Percentiles rank a stretch among this genome's conserved stretches.
Conservation (phyloP, 1,140 invertebrate genomes). For the Drosophila pseudoobscura region DNA sequence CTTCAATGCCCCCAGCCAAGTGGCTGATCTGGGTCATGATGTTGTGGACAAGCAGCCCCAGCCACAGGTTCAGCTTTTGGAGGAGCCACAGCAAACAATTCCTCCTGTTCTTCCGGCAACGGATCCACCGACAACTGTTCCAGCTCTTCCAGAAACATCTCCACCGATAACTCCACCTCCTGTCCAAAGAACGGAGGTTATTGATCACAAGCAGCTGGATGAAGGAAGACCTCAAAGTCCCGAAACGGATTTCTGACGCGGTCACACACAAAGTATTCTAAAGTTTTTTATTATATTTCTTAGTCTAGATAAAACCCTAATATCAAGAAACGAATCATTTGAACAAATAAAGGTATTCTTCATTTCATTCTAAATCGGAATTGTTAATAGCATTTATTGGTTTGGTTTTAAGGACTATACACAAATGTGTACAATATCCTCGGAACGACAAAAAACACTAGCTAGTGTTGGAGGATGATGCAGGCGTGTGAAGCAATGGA, state of each 20-base stretch:
- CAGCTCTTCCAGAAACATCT: neutral
- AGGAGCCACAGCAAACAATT: too few relatives aligned
- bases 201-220: constrained; percentile 22
- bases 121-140: neutral
- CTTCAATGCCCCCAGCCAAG: constrained; percentile 46
- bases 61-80: constrained; percentile 4
- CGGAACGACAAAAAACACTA: too few relatives aligned
- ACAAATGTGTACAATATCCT: too few relatives aligned
- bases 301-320: constrained; percentile 15
- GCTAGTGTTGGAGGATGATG: too few relatives aligned
- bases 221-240: constrained; percentile 70
- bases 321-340: constrained; percentile 31
- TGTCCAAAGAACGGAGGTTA: neutral
- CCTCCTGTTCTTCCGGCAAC: neutral
- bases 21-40: constrained; percentile 14
- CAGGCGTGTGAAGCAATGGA: too few relatives aligned
- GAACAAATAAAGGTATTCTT: constrained; percentile 44
- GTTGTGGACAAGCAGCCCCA: constrained; percentile 27
- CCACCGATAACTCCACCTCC: neutral
- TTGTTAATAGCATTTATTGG: too few relatives aligned
- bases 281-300: constrained; percentile 21
- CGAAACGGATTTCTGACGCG: constrained; percentile 73
- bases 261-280: constrained; percentile 29
- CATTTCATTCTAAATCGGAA: constrained; percentile 16
- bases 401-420: too few relatives aligned